Evolutionary conservation across 2,888 invertebrate species (phyloP).

Genomic region (Saturnia pavonia): DNA sequence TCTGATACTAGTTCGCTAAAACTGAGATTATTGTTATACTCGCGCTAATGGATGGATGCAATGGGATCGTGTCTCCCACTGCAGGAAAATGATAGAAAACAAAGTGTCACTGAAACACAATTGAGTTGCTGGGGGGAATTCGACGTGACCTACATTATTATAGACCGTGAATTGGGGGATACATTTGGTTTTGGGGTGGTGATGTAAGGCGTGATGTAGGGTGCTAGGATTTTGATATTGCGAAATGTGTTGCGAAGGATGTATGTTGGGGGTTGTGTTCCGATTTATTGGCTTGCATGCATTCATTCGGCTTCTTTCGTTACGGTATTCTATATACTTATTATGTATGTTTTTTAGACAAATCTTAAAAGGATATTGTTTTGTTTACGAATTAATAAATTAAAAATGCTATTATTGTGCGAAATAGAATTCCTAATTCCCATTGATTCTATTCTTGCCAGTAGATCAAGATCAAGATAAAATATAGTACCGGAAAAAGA

Average conservation of each 20-base stretch:
- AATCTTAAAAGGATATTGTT: not conserved
- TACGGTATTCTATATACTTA: not conserved
- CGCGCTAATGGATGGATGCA: not conserved
- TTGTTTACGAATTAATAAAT: no score
- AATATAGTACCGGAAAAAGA: no score
- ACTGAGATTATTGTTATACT: not conserved
- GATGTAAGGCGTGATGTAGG: not conserved
- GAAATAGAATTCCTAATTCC: no score
- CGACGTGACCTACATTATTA: constrained; percentile 10
- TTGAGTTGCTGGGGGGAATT: constrained; percentile 2
- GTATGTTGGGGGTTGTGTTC: constrained; percentile 4
- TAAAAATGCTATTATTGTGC: no score
- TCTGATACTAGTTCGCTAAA: not conserved
- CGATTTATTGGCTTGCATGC: not conserved
- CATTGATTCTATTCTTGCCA: no score
- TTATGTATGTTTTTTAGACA: not conserved
- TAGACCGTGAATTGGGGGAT: constrained; percentile 1
- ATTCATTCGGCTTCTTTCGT: not conserved
- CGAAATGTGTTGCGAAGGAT: not conserved
- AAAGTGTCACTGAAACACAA: constrained; percentile 5
- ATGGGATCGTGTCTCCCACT: not conserved
- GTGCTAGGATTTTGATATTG: not conserved
- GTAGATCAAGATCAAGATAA: no score
- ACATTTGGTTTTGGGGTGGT: not conserved
- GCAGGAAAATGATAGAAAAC: not conserved